Conservation (phyloP, 2,113 vertebrate genomes). For the rabbit (Oryctolagus cuniculus) region mOryCun1.1 NC_091439.1:74689001-74689500, state of each 20-base stretch:
- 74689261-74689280: neutral
- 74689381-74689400: neutral
- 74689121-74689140: neutral
- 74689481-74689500: neutral
- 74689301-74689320: neutral
- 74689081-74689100: neutral
- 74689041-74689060: neutral
- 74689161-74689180: neutral
- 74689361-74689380: neutral
- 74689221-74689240: neutral
- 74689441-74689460: neutral
- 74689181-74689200: neutral
- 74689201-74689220: neutral
- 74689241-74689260: neutral
- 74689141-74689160: neutral
- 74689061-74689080: neutral
- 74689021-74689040: neutral
- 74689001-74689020: neutral
- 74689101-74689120: neutral
- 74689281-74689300: neutral
- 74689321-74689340: neutral
- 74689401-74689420: neutral
- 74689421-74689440: neutral
- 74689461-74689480: neutral
- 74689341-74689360: neutral